phyloP scores from a whole-genome alignment of 2,888 invertebrate species.

The Chloromyia formosa region DNA sequence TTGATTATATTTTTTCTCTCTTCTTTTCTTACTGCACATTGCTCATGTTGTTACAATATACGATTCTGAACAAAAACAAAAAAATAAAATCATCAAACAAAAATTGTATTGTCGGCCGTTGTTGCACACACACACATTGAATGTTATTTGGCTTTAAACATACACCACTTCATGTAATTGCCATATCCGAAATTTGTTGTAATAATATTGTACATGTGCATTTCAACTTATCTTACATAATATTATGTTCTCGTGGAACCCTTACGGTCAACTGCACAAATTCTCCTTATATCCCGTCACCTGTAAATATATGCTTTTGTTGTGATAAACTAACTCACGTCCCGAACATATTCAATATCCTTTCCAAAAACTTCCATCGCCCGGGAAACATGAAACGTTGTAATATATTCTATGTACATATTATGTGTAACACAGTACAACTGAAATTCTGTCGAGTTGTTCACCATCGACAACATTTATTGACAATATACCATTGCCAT shows the following conservation, averaged over 20 bases:
- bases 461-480: conserved; percentile 50
- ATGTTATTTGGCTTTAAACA: conserved; percentile 9
- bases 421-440: conserved; percentile 47
- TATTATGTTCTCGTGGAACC: not conserved
- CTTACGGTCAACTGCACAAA: not conserved
- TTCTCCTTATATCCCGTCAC: not conserved
- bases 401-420: conserved; percentile 15
- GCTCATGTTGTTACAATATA: conserved; percentile 34
- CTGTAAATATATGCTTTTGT: no score
- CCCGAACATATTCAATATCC: not conserved
- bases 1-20: conserved; percentile 25
- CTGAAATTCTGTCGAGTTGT: conserved; percentile 49
- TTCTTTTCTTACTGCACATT: conserved; percentile 21
- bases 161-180: not conserved
- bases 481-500: conserved; percentile 53
- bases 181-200: conserved; percentile 1
- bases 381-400: not conserved
- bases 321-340: not conserved
- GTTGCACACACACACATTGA: not conserved
- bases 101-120: conserved; percentile 29
- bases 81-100: conserved; percentile 30
- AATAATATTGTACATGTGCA: conserved; percentile 22
- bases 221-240: not conserved
- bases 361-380: not conserved
- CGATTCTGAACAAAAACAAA: not conserved